Evolutionary conservation across 1,140 invertebrate genomes (phyloP).

Genomic region (Daktulosphaira vitifoliae): DNA sequence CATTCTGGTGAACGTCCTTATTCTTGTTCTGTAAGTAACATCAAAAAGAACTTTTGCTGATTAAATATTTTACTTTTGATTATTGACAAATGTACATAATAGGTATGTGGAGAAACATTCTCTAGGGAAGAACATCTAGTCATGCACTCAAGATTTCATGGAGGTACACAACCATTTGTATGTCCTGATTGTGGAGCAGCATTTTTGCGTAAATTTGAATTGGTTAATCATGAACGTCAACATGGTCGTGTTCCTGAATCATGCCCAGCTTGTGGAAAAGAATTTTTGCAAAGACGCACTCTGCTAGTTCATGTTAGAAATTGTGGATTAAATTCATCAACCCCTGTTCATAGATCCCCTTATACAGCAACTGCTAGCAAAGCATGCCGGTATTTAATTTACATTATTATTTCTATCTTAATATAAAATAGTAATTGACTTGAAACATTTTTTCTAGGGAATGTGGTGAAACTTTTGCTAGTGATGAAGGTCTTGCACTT

Average conservation of each 20-base stretch:
- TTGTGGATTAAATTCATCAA: slow-evolving; percentile 37
- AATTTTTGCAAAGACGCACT: slow-evolving; percentile 73
- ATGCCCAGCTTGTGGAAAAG: slow-evolving; percentile 69
- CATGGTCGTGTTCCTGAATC: slow-evolving; percentile 71
- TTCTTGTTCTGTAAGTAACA: slow-evolving; percentile 54
- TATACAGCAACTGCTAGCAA: slow-evolving; percentile 40
- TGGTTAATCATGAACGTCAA: slow-evolving; percentile 69
- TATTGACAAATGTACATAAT: not conserved
- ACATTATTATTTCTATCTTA: not conserved
- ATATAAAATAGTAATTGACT: not conserved
- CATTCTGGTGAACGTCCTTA: slow-evolving; percentile 80
- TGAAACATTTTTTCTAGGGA: slow-evolving; percentile 46
- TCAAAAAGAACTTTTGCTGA: too few relatives aligned
- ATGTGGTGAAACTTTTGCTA: slow-evolving; percentile 57
- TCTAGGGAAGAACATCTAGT: slow-evolving; percentile 68
- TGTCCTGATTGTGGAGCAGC: slow-evolving; percentile 73
- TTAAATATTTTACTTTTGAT: too few relatives aligned
- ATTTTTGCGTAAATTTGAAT: slow-evolving; percentile 72
- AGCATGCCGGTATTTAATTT: slow-evolving; percentile 44
- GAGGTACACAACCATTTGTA: slow-evolving; percentile 68
- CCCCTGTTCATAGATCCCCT: slow-evolving; percentile 30
- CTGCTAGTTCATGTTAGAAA: slow-evolving; percentile 54
- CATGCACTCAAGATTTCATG: slow-evolving; percentile 55
- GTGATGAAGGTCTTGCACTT: slow-evolving; percentile 63
- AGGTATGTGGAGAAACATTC: slow-evolving; percentile 78